phyloP scores from a whole-genome alignment of 2,888 invertebrate species.

The Pegoplata infirma region DNA sequence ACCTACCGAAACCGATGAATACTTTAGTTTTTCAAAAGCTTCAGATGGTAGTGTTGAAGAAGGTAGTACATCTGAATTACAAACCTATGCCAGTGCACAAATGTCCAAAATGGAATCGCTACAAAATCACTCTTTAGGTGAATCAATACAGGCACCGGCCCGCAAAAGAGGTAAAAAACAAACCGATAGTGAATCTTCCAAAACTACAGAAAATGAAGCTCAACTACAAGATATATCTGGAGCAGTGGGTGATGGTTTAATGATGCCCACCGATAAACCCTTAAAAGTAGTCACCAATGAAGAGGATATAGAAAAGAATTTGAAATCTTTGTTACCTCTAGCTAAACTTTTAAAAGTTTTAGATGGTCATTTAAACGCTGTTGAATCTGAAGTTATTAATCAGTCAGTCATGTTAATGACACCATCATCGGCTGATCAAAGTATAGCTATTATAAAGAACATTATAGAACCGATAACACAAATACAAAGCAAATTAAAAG shows the following conservation, averaged over 20 bases:
- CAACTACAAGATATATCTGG: slow-evolving; percentile 80
- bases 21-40: slow-evolving; percentile 82
- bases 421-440: slow-evolving; percentile 83
- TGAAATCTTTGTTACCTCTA: slow-evolving; percentile 76
- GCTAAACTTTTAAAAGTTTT: slow-evolving; percentile 78
- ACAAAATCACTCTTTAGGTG: slow-evolving; percentile 45
- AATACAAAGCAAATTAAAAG: slow-evolving; percentile 82
- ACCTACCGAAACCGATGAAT: slow-evolving; percentile 83
- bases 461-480: slow-evolving; percentile 82
- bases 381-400: slow-evolving; percentile 83
- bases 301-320: slow-evolving; percentile 77
- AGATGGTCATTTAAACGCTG: slow-evolving; percentile 81
- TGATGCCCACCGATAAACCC: slow-evolving; percentile 69
- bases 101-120: slow-evolving; percentile 52
- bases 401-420: slow-evolving; percentile 84
- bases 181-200: slow-evolving; percentile 77
- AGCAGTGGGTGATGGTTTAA: slow-evolving; percentile 80
- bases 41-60: slow-evolving; percentile 77
- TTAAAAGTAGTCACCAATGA: slow-evolving; percentile 79
- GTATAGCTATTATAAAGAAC: slow-evolving; percentile 83
- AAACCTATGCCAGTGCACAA: slow-evolving; percentile 81
- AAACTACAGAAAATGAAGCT: slow-evolving; percentile 76
- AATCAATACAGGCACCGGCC: slow-evolving; percentile 71
- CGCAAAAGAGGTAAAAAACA: slow-evolving; percentile 73
- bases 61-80: slow-evolving; percentile 83